phyloP scores from a whole-genome alignment of 2,113 vertebrate species.

The Amphiprion ocellaris region DNA sequence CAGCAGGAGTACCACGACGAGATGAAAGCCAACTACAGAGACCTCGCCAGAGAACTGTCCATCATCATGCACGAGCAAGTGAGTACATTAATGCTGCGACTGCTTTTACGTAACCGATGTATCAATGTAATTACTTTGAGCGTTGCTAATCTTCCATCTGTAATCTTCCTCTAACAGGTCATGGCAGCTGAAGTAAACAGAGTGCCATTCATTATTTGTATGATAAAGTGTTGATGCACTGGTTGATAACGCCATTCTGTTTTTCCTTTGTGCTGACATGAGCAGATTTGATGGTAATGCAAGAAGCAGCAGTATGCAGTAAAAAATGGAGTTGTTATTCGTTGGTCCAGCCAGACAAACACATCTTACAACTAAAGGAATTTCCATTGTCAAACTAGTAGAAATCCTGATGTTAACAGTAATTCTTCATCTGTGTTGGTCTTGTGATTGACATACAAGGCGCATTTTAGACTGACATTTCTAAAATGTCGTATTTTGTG shows the following conservation, averaged over 20 bases:
- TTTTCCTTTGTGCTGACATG: slow-evolving; percentile 85
- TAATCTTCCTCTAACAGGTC: background rate
- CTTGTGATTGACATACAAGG: background rate
- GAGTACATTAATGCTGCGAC: slow-evolving; percentile 36
- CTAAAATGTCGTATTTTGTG: background rate
- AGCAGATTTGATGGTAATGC: slow-evolving; percentile 98
- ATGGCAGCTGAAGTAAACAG: background rate
- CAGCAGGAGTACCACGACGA: slow-evolving; percentile 98
- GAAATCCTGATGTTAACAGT: background rate
- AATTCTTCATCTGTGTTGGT: background rate
- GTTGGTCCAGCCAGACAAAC: slow-evolving; percentile 64
- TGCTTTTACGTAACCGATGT: background rate
- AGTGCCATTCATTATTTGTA: slow-evolving; percentile 10
- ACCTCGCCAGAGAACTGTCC: slow-evolving; percentile 94
- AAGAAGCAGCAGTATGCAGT: slow-evolving; percentile 31
- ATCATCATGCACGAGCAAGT: slow-evolving; percentile 99
- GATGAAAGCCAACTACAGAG: slow-evolving; percentile 98
- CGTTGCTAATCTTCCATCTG: background rate
- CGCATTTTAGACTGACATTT: background rate
- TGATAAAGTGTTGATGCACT: slow-evolving; percentile 27
- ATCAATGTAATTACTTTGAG: background rate
- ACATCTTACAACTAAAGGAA: background rate
- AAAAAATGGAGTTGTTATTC: slow-evolving; percentile 32
- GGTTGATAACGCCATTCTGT: slow-evolving; percentile 72
- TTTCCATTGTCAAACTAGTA: background rate